Percentiles rank a stretch among this genome's conserved stretches.
phyloP scores from a whole-genome alignment of 2,888 invertebrate species.

The Leptopterna dolabrata region DNA sequence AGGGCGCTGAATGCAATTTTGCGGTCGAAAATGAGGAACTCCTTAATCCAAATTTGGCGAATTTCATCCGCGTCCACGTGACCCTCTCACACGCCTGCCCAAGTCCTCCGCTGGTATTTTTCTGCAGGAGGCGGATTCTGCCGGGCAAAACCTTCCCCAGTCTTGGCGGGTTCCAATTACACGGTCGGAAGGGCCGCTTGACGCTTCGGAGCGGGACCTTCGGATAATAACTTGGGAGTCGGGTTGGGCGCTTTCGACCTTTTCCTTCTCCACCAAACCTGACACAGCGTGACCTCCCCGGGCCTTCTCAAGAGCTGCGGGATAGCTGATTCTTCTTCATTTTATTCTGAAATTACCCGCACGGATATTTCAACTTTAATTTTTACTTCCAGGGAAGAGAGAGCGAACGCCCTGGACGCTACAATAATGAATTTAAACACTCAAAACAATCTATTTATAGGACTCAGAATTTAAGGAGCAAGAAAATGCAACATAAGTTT shows the following conservation, averaged over 20 bases:
- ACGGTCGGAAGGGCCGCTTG: conserved; percentile 48
- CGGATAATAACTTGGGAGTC: conserved; percentile 49
- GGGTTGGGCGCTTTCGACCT: not conserved
- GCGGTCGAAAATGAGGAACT: too few relatives aligned
- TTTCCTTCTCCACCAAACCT: not conserved
- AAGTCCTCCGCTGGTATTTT: not conserved
- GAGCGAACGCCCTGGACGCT: too few relatives aligned
- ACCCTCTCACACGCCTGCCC: too few relatives aligned
- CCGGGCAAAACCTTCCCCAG: not conserved
- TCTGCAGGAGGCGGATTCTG: not conserved
- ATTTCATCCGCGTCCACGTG: too few relatives aligned
- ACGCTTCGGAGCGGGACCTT: conserved; percentile 24
- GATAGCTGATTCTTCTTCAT: not conserved
- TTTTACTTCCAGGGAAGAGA: too few relatives aligned
- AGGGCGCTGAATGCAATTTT: too few relatives aligned
- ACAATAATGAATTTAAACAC: too few relatives aligned
- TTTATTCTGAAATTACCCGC: not conserved
- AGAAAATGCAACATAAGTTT: too few relatives aligned
- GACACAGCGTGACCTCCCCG: conserved; percentile 33
- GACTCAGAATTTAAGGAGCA: too few relatives aligned
- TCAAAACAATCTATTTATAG: too few relatives aligned
- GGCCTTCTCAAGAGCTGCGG: conserved; percentile 11
- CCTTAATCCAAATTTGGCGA: too few relatives aligned
- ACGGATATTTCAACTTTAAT: too few relatives aligned
- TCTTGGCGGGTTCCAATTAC: conserved; percentile 52